Evolutionary conservation across 2,797 vertebrate genomes (phyloP).

Genomic region (Neopelma chrysocephalum): DNA sequence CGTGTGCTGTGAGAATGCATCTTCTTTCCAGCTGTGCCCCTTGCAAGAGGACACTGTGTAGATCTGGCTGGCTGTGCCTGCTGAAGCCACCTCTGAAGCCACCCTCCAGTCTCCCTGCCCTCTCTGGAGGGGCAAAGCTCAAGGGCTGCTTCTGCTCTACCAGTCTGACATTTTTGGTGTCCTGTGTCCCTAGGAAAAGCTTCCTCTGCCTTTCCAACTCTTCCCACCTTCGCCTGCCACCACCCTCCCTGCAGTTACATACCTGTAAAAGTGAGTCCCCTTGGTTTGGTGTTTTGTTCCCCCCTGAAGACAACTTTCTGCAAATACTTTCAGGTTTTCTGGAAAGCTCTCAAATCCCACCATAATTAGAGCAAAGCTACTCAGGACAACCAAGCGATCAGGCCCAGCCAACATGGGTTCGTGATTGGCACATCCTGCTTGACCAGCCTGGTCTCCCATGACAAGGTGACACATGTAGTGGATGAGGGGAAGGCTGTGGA

Average conservation of each 20-base stretch:
- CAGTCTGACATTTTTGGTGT: neutral
- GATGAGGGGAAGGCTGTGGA: neutral
- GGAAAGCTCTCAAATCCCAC: neutral
- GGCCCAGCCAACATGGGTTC: rapidly evolving
- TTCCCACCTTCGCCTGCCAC: rapidly evolving
- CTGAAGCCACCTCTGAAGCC: neutral
- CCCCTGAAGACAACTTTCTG: neutral
- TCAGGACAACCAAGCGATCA: neutral
- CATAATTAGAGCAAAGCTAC: neutral
- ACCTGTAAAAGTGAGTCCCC: neutral
- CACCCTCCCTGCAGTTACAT: rapidly evolving
- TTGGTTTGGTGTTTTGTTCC: rapidly evolving
- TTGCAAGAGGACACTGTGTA: neutral
- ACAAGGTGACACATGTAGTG: neutral
- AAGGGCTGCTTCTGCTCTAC: neutral
- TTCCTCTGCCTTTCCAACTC: neutral
- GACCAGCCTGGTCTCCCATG: neutral
- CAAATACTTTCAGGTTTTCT: neutral
- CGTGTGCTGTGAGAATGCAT: rapidly evolving
- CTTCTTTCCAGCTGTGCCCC: neutral
- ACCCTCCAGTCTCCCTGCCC: neutral
- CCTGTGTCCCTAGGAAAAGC: neutral
- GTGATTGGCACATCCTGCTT: neutral
- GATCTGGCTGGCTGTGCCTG: neutral
- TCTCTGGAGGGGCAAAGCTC: neutral